Evolutionary conservation across 2,888 invertebrate genomes (phyloP), one percentile per base, ranked within the genome.

Genomic region (Dichetophora obliterata): DNA sequence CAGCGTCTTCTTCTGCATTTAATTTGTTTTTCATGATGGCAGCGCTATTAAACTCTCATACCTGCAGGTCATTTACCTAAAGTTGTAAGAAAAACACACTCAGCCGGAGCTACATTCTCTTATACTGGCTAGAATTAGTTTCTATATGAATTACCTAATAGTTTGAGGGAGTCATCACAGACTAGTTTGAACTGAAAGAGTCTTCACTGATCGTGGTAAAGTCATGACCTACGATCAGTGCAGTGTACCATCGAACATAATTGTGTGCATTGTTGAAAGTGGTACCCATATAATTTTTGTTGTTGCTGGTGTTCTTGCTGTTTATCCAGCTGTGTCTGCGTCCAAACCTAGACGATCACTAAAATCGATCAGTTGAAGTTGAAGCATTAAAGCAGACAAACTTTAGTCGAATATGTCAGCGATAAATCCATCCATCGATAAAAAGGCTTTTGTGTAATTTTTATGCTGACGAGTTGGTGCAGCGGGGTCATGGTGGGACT

Each of bases 151-250:
- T 31, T 8, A 27, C 63, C 8, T n/a, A 63, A 63, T 24, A 68
- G 27, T 8, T 50, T 31, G 27, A 68, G 50, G 48, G 50, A 50
- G 68, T 68, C 16, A 2, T 68, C 16, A 2, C 59, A 14, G 16
- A 37, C 14, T 37, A 65, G 65, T 65, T 65, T 74, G 66, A 59
- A 75, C 22, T 61, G 59, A 74, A 24, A 57, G 80, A 80, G 79
- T 82, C 86, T 86, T 85, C 86, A 85, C 81, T 84, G 87, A 84
- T 85, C 86, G 85, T 86, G 43, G 43, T 43, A 43, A 83, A 86
- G 86, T 86, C 86, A 86, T 87, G 86, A 86, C 85, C 31, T 34
- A 34, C 63, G 63, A 16, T 27, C 63, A 34, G 34, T 11, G 31
- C 27, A 34, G 63, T 63, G 63, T 31, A 63, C 34, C 24, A 63